Percentiles rank a stretch among this genome's conserved stretches.
Conservation (phyloP, 2,113 vertebrate species). For the Cheilinus undulatus region DNA sequence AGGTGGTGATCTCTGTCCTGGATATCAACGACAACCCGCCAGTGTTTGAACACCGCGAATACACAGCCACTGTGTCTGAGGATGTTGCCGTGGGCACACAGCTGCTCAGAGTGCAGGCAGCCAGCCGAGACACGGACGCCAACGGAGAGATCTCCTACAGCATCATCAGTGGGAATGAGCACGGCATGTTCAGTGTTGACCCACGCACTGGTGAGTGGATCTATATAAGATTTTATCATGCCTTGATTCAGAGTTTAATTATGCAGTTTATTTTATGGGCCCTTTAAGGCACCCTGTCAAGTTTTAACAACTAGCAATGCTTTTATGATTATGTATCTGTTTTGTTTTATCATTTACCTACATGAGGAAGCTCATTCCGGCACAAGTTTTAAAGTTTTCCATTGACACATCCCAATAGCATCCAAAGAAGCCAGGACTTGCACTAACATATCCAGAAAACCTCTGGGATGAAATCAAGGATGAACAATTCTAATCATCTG, state of each 20-base stretch:
- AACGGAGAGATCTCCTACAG: constrained; percentile 92
- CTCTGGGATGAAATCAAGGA: too few relatives aligned
- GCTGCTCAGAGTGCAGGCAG: constrained; percentile 92
- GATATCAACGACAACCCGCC: constrained; percentile 99
- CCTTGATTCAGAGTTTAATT: too few relatives aligned
- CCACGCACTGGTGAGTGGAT: constrained; percentile 86
- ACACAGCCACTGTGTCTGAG: constrained; percentile 88
- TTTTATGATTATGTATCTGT: not conserved
- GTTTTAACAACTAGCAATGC: not conserved
- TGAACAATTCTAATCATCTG: too few relatives aligned
- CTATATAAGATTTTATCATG: too few relatives aligned
- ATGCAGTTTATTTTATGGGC: too few relatives aligned
- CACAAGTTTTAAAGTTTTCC: too few relatives aligned
- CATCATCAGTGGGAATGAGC: constrained; percentile 94
- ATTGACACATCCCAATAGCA: too few relatives aligned
- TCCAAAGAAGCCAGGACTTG: too few relatives aligned
- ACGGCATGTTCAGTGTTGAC: constrained; percentile 93
- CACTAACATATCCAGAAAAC: too few relatives aligned
- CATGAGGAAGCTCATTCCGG: not conserved
- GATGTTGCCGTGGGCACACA: constrained; percentile 88
- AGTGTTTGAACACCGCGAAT: constrained; percentile 95
- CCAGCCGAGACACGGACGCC: constrained; percentile 91
- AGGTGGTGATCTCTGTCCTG: constrained; percentile 89
- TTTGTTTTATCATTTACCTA: too few relatives aligned
- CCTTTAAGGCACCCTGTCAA: not conserved